Base-by-base conservation (phyloP, 53 echinoderm and acorn worm genomes). In the Holothuria scabra region DNA sequence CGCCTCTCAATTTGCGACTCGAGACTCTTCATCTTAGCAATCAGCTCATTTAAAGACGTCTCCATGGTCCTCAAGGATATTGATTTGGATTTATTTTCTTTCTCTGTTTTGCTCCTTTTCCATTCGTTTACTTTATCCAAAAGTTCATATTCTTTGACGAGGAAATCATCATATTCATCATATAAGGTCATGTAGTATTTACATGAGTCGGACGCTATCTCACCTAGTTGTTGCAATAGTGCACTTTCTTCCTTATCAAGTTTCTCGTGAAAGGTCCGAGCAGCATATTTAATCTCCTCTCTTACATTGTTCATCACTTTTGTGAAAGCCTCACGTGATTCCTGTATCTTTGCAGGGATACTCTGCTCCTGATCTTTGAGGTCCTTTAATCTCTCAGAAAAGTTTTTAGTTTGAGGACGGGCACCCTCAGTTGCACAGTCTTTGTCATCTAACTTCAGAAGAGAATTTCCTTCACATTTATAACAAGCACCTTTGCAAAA, bases 151-250 rank as follows among this genome's bases (percentile, higher is more conserved):
- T 78, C 78, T 56, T 56, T 58, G 16, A 56, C 57, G 2, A 78
- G 78, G 16, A 78, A 58, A 33, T 56, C 78, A 28, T 78, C 78
- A 20, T 78, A 78, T 2, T 55, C 29, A 12, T 78, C 78, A 20
- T 57, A 78, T 56, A 78, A 31, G 28, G 26, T 3, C 28, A 78
- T 14, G 31, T 26, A 78, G 31, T 14, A 28, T 18, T 28, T 78
- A 23, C 58, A 56, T 57, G 56, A 32, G 21, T 24, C 32, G 0
- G 78, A 57, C 1, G 78, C 28, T 4, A 29, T 25, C 28, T 78
- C 56, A 7, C 29, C 78, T 23, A 78, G 57, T 29, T 57, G 5
- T 18, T 31, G 78, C 25, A 78, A 32, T 9, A 78, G 78, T 24
- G 11, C 56, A 30, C 31, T 32, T 78, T 78, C 78, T 56, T 56